Evolutionary conservation across 2,113 vertebrate genomes (phyloP).

Genomic region (Merops nubicus): DNA sequence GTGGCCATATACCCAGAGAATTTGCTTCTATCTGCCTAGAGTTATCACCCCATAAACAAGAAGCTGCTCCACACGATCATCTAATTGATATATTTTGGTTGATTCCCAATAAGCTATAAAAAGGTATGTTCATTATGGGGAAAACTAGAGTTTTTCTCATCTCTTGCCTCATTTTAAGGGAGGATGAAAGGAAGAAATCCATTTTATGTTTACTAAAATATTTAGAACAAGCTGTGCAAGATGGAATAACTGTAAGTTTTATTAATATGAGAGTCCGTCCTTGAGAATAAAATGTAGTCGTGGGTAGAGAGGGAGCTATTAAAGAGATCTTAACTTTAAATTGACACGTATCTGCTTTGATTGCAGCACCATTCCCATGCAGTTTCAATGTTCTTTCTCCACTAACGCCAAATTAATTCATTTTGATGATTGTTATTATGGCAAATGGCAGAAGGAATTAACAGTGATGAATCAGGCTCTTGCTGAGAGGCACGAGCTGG

Average conservation of each 20-base stretch:
- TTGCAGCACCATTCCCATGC: constrained; percentile 35
- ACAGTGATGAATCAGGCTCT: not conserved
- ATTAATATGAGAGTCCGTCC: not conserved
- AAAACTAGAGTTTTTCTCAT: constrained; percentile 25
- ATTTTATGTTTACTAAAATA: constrained; percentile 43
- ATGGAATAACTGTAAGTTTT: not conserved
- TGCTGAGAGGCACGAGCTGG: not conserved
- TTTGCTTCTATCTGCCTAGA: not conserved
- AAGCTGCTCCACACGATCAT: not conserved
- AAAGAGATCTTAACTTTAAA: constrained; percentile 17
- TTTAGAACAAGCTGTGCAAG: constrained; percentile 28
- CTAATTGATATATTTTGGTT: constrained; percentile 55
- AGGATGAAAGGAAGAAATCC: not conserved
- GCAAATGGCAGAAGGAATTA: constrained; percentile 22
- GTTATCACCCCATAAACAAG: constrained; percentile 50
- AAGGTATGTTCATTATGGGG: not conserved
- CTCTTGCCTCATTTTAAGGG: constrained; percentile 9
- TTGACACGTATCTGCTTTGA: not conserved
- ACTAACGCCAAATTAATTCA: constrained; percentile 56
- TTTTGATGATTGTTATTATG: constrained; percentile 54
- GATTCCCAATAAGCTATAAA: constrained; percentile 50
- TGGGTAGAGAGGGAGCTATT: constrained; percentile 1
- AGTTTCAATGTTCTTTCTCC: constrained; percentile 11
- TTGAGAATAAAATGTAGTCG: not conserved
- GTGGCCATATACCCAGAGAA: not conserved